Conservation (phyloP, 2,113 vertebrate genomes). For the Pollimyrus isidori region DNA sequence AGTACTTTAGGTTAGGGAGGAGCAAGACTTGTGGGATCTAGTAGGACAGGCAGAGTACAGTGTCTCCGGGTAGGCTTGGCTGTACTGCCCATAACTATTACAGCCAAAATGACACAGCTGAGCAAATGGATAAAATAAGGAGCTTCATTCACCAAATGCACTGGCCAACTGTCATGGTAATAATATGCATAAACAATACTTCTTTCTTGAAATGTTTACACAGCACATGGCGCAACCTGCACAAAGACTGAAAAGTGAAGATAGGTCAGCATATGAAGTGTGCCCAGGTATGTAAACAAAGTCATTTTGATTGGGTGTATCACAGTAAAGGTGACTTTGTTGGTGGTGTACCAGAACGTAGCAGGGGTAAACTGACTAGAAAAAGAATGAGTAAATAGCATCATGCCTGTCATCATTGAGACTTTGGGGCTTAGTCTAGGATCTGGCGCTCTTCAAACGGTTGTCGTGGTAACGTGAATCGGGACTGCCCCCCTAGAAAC, state of each 20-base stretch:
- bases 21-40: background rate
- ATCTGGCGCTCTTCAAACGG: background rate
- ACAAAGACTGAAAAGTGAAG: background rate
- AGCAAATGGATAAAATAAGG: background rate
- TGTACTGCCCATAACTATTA: background rate
- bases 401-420: background rate
- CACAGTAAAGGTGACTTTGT: background rate
- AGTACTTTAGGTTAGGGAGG: background rate
- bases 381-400: background rate
- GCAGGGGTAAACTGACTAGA: background rate
- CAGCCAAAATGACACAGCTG: slow-evolving; percentile 2
- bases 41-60: background rate
- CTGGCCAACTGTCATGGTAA: background rate
- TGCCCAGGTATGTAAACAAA: background rate
- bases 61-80: background rate
- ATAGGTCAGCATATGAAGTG: background rate
- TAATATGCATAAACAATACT: background rate
- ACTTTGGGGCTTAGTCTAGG: background rate
- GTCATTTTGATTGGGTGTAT: background rate
- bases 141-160: background rate
- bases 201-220: background rate
- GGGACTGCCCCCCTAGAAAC: background rate
- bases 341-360: background rate
- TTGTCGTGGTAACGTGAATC: background rate
- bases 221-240: background rate